Evolutionary conservation across 2,797 vertebrate genomes (phyloP).

Genomic region (Sebastolobus altivelis): DNA sequence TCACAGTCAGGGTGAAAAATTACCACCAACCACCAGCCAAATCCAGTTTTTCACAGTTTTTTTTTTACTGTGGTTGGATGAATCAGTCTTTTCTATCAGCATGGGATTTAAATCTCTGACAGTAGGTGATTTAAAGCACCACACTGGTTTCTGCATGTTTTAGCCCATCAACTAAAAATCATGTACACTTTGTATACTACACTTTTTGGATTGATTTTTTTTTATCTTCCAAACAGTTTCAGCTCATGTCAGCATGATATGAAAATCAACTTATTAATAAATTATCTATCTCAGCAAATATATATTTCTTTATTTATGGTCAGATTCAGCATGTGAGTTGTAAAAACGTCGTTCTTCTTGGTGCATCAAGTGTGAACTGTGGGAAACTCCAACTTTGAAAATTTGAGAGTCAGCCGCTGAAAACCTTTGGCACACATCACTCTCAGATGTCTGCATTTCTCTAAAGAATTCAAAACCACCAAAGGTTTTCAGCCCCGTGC

Average conservation of each 20-base stretch:
- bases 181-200: not conserved
- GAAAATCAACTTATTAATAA: not conserved
- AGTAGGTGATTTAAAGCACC: not conserved
- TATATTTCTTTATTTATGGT: not conserved
- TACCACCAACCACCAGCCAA: not conserved
- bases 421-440: not conserved
- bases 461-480: not conserved
- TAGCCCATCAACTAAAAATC: slow-evolving; percentile 1
- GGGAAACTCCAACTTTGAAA: not conserved
- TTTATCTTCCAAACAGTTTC: not conserved
- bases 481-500: not conserved
- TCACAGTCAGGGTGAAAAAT: slow-evolving; percentile 7
- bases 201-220: not conserved
- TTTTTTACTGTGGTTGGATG: not conserved
- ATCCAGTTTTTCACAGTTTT: not conserved
- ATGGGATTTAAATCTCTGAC: slow-evolving; percentile 10
- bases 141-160: not conserved
- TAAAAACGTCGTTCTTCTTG: not conserved
- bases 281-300: not conserved
- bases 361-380: not conserved
- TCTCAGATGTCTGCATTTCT: too few species aligned
- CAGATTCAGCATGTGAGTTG: not conserved
- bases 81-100: slow-evolving; percentile 21
- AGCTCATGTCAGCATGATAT: not conserved
- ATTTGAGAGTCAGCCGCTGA: not conserved